Base-by-base conservation (phyloP, 2,888 invertebrate species). In the Tenthredo scrophulariae region DNA sequence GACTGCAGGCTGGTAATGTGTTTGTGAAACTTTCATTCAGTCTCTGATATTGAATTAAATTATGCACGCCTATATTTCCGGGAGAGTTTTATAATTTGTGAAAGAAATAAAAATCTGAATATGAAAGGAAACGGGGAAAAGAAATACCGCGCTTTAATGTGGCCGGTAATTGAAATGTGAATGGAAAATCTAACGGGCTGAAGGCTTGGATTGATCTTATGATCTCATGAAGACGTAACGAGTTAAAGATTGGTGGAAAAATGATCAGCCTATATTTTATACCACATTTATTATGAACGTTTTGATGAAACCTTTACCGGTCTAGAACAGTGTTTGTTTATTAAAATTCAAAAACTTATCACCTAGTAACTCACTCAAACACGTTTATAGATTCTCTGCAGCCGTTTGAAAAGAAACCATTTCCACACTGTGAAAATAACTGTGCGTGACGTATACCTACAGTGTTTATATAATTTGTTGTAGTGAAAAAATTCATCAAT, bases 221-320 rank as follows among this genome's bases (percentile, higher is more conserved):
- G 54, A 54, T 77, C 7, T 54, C 33, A 54, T n/a, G 54, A 77
- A 77, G 77, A 77, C 54, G 26, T 77, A 77, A 77, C 77, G 77
- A 77, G 7, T 29, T 54, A 33, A 77, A 33, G 54, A 77, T 75
- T 75, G 33, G 77, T 46, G 54, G 54, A 50, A 40, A 18, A 22
- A 65, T 50, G 67, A 67, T 67, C 29, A 18, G 29, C 67, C 15
- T 77, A 15, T 54, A 77, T 54, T 33, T 54, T 77, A 5, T n/a
- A 33, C 29, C 9, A 77, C 18, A 54, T 43, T 22, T 43, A 43
- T 2, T 74, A n/a, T 43, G 13, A 43, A 74, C 43, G 22, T n/a
- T 43, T 29, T n/a, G 54, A 54, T 15, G 29, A 50, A 29, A 54
- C 15, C 6, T 77, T 50, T 33, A 33, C 77, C 29, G 7, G 46